Conservation (phyloP, 2,113 vertebrate genomes). For the Rafetus swinhoei region DNA sequence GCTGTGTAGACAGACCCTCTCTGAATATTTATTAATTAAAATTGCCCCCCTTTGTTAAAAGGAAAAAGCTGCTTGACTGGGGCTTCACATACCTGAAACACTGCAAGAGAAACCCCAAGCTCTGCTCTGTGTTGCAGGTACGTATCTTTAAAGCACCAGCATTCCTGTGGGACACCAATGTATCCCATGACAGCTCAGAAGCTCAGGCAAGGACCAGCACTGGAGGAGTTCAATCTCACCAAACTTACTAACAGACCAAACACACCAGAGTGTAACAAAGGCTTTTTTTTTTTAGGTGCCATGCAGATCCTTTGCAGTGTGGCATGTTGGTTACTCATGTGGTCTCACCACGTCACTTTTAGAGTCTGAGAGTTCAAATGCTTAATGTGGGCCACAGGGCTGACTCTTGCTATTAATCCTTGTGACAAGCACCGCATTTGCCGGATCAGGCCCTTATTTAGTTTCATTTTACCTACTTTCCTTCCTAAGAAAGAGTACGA, state of each 20-base stretch:
- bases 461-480: constrained; percentile 29
- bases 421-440: neutral
- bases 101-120: neutral
- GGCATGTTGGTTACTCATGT: neutral
- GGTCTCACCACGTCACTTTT: fast-evolving
- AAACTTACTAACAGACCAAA: neutral
- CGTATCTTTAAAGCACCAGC: neutral
- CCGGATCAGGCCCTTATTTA: constrained; percentile 39
- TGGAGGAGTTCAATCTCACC: neutral
- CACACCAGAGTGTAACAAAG: fast-evolving
- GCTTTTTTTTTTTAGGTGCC: neutral
- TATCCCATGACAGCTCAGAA: neutral
- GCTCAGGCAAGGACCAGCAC: neutral
- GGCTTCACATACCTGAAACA: neutral
- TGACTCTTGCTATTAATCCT: neutral
- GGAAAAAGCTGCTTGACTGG: neutral
- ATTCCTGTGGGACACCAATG: fast-evolving
- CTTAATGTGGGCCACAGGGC: neutral
- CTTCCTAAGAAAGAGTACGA: constrained; percentile 71
- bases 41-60: neutral
- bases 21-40: neutral
- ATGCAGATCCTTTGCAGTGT: neutral
- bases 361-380: constrained; percentile 3
- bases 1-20: neutral
- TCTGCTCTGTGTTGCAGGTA: neutral